These are phyloP conservation scores for Tetrao urogallus DNA, from an alignment of 2,113 vertebrate genomes.

Conservation along the genomic window DNA sequence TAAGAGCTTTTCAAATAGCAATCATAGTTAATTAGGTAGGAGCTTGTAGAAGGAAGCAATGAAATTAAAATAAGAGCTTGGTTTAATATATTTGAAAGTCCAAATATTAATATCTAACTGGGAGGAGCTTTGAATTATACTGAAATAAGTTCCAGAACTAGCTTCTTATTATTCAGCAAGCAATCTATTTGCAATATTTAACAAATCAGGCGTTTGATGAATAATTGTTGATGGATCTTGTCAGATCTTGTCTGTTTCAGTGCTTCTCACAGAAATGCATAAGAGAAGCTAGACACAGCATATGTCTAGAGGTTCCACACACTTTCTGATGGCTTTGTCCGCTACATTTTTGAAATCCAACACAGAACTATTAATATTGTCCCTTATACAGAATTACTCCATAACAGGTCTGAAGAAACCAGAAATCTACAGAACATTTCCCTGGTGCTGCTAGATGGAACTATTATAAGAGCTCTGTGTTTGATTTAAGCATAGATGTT, in stretches of 20 bases:
- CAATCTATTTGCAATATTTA: conserved; percentile 55
- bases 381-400: neutral
- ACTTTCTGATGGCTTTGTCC: neutral
- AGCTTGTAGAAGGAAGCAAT: conserved; percentile 46
- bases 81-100: conserved; percentile 18
- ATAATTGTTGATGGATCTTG: conserved; percentile 53
- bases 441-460: neutral
- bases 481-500: neutral
- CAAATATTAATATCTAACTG: conserved; percentile 4
- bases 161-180: conserved; percentile 42
- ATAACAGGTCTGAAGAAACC: neutral
- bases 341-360: neutral
- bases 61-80: conserved; percentile 57
- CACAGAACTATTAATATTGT: neutral
- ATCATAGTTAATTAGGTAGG: conserved; percentile 48
- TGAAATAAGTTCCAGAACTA: conserved; percentile 2
- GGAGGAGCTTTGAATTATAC: neutral
- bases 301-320: neutral
- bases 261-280: conserved; percentile 2
- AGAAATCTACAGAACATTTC: neutral
- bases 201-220: conserved; percentile 36
- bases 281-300: neutral
- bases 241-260: conserved; percentile 24
- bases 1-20: conserved; percentile 38
- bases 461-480: neutral